Evolutionary conservation across 2,113 vertebrate species (phyloP).

Genomic region (Colistium nudipinnis): DNA sequence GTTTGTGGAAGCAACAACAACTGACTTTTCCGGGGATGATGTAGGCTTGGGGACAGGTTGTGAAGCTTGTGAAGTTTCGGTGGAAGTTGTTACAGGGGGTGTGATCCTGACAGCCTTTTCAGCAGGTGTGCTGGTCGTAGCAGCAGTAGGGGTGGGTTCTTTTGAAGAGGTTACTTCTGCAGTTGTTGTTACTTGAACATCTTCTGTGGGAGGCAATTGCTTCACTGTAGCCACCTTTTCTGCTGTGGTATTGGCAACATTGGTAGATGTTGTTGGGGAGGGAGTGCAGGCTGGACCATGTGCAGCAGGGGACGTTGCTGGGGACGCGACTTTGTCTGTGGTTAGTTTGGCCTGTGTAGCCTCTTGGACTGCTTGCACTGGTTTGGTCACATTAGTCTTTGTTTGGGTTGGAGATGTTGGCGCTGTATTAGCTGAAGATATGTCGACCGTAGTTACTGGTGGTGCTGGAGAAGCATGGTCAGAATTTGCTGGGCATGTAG

Average conservation of each 20-base stretch:
- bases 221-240: not conserved
- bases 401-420: not conserved
- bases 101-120: constrained; percentile 14
- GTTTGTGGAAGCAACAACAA: not conserved
- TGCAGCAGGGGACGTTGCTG: not conserved
- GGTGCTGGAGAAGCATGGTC: constrained; percentile 24
- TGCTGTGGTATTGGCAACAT: not conserved
- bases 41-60: not conserved
- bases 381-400: constrained; percentile 7
- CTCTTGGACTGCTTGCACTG: not conserved
- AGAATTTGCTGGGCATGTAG: constrained; percentile 17
- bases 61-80: constrained; percentile 1
- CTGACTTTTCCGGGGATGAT: constrained; percentile 3
- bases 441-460: constrained; percentile 1
- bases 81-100: not conserved
- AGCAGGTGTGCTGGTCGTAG: not conserved
- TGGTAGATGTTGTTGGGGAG: not conserved
- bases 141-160: not conserved
- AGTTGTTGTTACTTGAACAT: not conserved
- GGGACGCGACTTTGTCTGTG: not conserved
- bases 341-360: not conserved
- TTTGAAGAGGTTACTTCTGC: not conserved
- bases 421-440: constrained; percentile 13
- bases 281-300: not conserved
- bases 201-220: not conserved